Conservation (phyloP, 2,888 invertebrate genomes). For the Dynastes grantii region DNA sequence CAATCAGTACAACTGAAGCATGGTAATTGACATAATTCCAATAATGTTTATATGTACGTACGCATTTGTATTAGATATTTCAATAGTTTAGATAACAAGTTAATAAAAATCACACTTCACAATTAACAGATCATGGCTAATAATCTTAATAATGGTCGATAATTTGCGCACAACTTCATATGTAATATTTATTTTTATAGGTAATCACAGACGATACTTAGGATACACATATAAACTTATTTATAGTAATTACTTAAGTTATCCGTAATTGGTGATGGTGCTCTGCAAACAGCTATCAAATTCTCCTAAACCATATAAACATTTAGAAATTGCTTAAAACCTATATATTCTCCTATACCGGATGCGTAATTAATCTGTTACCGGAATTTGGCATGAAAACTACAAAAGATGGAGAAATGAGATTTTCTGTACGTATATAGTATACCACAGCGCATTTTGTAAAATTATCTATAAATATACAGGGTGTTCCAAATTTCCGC, state of each 20-base stretch:
- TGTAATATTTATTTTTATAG: not conserved
- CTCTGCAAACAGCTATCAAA: not conserved
- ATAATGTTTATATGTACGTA: not conserved
- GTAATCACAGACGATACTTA: conserved; percentile 21
- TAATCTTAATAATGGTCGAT: conserved; percentile 19
- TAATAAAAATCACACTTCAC: conserved; percentile 17
- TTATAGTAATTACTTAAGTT: not conserved
- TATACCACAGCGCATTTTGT: too few relatives aligned
- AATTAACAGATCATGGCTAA: conserved; percentile 5
- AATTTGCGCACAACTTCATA: not conserved
- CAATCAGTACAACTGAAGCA: not conserved
- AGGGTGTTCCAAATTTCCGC: too few relatives aligned
- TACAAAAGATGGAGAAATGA: too few relatives aligned
- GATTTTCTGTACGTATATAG: too few relatives aligned
- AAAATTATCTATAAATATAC: too few relatives aligned
- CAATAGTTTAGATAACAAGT: not conserved
- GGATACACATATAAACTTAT: conserved; percentile 8
- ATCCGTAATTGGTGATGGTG: not conserved
- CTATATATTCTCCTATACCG: too few relatives aligned
- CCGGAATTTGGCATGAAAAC: too few relatives aligned
- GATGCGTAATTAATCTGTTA: too few relatives aligned
- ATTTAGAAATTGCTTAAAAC: not conserved
- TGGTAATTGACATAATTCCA: conserved; percentile 14
- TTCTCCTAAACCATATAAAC: not conserved
- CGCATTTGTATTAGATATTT: not conserved